Conservation (phyloP, 2,888 invertebrate species). For the Biston stratarius region DNA sequence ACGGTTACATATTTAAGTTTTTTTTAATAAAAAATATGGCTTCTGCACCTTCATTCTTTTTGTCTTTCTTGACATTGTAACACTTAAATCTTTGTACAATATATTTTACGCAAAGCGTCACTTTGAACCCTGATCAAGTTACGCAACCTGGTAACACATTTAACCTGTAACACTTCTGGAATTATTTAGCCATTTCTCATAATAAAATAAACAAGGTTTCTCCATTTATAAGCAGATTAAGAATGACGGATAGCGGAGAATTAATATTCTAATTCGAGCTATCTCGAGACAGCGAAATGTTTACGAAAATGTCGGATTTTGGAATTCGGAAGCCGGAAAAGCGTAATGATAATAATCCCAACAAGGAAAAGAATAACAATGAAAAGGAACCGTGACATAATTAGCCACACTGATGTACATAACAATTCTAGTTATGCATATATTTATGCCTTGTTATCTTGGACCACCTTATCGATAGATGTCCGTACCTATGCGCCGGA, state of each 20-base stretch:
- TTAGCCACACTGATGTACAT: background rate
- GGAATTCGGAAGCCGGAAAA: conserved; percentile 27
- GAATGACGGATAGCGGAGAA: conserved; percentile 44
- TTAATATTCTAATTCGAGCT: conserved; percentile 37
- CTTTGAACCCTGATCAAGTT: background rate
- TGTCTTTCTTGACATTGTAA: too few species aligned
- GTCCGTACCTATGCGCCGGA: conserved; percentile 36
- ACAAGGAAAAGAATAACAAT: conserved; percentile 21
- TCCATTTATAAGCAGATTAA: conserved; percentile 46
- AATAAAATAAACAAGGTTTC: conserved; percentile 34
- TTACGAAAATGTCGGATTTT: conserved; percentile 27
- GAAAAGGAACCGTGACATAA: background rate
- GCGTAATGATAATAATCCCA: conserved; percentile 28
- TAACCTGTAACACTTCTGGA: conserved; percentile 2
- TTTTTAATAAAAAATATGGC: too few species aligned
- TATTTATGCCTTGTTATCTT: conserved; percentile 3
- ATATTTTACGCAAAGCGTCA: background rate
- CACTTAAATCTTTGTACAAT: background rate
- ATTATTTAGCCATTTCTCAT: conserved; percentile 8
- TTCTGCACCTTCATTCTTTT: too few species aligned
- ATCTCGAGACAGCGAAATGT: conserved; percentile 26
- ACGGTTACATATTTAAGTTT: too few species aligned
- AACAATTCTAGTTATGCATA: background rate
- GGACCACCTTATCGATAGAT: conserved; percentile 23
- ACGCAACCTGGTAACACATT: conserved; percentile 5